Evolutionary conservation across 2,113 vertebrate species (phyloP).

Genomic region (Amphiprion percula): DNA sequence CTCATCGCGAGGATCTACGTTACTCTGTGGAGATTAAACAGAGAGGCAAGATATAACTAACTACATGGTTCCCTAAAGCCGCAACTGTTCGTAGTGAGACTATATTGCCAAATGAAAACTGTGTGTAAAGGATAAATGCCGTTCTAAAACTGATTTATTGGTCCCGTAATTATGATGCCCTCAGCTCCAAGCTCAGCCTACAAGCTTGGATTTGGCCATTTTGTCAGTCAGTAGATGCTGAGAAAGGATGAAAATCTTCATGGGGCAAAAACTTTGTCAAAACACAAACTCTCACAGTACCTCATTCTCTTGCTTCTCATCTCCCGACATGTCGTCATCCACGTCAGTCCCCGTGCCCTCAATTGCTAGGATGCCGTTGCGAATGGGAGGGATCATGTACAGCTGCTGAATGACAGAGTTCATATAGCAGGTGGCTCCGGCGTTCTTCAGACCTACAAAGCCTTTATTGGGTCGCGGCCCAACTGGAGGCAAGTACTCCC

Average conservation of each 20-base stretch:
- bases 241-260: conserved; percentile 72
- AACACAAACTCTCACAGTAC: conserved; percentile 77
- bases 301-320: conserved; percentile 99
- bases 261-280: conserved; percentile 12
- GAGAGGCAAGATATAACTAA: not conserved
- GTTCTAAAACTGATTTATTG: not conserved
- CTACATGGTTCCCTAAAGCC: not conserved
- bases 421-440: conserved; percentile 99
- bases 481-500: conserved; percentile 98
- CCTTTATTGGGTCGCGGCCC: conserved; percentile 97
- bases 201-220: conserved; percentile 44
- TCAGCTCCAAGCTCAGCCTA: conserved; percentile 66
- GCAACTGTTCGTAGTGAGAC: not conserved
- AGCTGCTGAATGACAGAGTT: conserved; percentile 99
- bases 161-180: conserved; percentile 28
- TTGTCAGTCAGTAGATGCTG: conserved; percentile 65
- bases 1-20: conserved; percentile 97
- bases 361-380: conserved; percentile 97
- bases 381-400: conserved; percentile 99
- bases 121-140: not conserved
- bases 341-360: conserved; percentile 98
- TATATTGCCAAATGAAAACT: not conserved
- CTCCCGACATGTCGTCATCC: conserved; percentile 98
- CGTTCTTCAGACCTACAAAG: conserved; percentile 98
- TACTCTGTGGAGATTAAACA: conserved; percentile 87